phyloP scores from a whole-genome alignment of 2,888 invertebrate species.

The Pimpla rufipes region DNA sequence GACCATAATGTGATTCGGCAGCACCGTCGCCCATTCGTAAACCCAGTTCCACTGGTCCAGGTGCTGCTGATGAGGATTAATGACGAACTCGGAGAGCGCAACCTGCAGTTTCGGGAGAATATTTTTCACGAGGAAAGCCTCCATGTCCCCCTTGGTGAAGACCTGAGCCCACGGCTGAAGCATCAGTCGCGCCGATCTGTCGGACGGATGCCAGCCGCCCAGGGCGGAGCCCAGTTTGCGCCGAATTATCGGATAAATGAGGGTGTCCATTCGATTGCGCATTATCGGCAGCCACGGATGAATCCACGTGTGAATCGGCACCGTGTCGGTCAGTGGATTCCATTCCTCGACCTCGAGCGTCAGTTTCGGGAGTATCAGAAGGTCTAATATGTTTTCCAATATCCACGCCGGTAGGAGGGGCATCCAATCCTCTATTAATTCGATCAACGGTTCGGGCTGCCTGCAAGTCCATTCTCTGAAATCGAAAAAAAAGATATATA shows the following conservation, averaged over 20 bases:
- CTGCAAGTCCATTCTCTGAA: constrained; percentile 93
- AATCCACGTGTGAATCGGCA: constrained; percentile 98
- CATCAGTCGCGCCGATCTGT: constrained; percentile 96
- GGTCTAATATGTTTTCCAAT: constrained; percentile 92
- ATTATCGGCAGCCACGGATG: constrained; percentile 97
- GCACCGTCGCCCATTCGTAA: constrained; percentile 96
- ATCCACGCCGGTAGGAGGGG: constrained; percentile 94
- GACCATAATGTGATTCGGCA: constrained; percentile 92
- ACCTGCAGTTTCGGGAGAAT: constrained; percentile 95
- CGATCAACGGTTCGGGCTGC: constrained; percentile 91
- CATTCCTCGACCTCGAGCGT: constrained; percentile 93
- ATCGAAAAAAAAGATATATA: constrained; percentile 53
- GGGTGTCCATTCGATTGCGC: constrained; percentile 87
- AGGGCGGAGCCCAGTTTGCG: constrained; percentile 96
- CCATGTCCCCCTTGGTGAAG: constrained; percentile 91
- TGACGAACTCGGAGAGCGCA: constrained; percentile 88
- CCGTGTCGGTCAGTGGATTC: constrained; percentile 98
- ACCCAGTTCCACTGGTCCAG: constrained; percentile 97
- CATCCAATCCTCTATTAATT: constrained; percentile 93
- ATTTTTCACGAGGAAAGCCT: constrained; percentile 93
- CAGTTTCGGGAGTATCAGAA: constrained; percentile 92
- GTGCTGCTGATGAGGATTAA: constrained; percentile 91
- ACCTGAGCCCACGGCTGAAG: constrained; percentile 95
- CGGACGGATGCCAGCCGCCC: constrained; percentile 97
- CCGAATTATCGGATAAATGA: constrained; percentile 95